Evolutionary conservation across 1,140 invertebrate genomes (phyloP).

Genomic region (Argopecten irradians): DNA sequence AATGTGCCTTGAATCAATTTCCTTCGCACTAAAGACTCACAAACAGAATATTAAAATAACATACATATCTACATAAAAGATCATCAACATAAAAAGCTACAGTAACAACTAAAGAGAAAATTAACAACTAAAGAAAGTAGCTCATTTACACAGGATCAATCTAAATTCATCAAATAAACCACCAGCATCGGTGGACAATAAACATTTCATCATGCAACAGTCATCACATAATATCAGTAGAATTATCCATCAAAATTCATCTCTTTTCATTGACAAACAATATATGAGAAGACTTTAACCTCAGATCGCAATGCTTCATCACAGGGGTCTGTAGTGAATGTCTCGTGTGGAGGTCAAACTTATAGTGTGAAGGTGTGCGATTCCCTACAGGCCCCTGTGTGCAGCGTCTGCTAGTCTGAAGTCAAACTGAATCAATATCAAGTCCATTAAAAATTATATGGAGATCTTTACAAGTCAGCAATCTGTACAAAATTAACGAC

Average conservation of each 20-base stretch:
- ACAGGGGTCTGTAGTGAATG: too few relatives aligned
- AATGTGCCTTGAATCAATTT: neutral
- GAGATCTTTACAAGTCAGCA: neutral
- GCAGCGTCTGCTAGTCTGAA: neutral
- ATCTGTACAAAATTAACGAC: neutral
- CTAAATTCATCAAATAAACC: neutral
- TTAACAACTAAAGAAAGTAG: neutral
- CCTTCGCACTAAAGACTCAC: neutral
- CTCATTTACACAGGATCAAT: neutral
- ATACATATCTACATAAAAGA: neutral
- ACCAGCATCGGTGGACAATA: neutral
- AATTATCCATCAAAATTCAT: neutral
- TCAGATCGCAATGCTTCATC: neutral
- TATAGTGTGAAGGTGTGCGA: too few relatives aligned
- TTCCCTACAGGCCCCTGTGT: too few relatives aligned
- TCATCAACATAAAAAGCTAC: constrained; percentile 1
- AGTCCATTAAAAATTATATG: neutral
- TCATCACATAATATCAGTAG: constrained; percentile 16
- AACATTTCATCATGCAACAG: neutral
- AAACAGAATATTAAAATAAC: constrained; percentile 1
- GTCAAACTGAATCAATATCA: neutral
- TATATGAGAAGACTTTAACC: neutral
- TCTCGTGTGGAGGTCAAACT: too few relatives aligned
- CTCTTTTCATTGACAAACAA: neutral
- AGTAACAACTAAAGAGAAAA: neutral